These are phyloP conservation scores for Eupithecia subfuscata DNA, from an alignment of 2,888 invertebrate species.

Conservation along the genomic window DNA sequence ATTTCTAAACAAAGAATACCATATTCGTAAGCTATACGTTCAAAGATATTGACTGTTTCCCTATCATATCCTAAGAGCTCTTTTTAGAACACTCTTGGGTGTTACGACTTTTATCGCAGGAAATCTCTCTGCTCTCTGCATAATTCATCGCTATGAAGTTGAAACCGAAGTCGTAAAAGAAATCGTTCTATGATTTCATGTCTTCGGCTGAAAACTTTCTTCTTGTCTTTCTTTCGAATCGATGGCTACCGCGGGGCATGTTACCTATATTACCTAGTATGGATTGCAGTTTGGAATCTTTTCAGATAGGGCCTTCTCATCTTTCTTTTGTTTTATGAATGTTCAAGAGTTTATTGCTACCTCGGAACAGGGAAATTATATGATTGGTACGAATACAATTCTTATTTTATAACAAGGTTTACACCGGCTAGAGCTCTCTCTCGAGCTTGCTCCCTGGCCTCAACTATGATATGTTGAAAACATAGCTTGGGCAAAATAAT, in stretches of 20 bases:
- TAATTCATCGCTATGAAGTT: slow-evolving; percentile 83
- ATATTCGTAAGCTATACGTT: slow-evolving; percentile 39
- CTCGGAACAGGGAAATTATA: not conserved
- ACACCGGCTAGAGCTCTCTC: not conserved
- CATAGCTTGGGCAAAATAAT: not conserved
- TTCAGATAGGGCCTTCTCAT: slow-evolving; percentile 36
- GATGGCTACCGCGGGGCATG: slow-evolving; percentile 63
- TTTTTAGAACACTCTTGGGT: slow-evolving; percentile 79
- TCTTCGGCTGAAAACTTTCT: slow-evolving; percentile 79
- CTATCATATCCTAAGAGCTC: slow-evolving; percentile 72
- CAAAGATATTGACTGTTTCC: slow-evolving; percentile 45
- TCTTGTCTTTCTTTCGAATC: slow-evolving; percentile 77
- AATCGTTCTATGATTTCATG: slow-evolving; percentile 84
- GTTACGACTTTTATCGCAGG: slow-evolving; percentile 82
- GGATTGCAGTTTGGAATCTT: slow-evolving; percentile 51
- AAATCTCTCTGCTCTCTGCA: slow-evolving; percentile 83
- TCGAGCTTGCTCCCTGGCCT: not conserved
- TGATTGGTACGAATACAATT: not conserved
- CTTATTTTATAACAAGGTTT: not conserved
- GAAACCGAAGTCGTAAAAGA: slow-evolving; percentile 84
- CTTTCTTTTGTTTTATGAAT: slow-evolving; percentile 17
- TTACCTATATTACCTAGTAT: slow-evolving; percentile 58
- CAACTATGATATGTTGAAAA: not conserved
- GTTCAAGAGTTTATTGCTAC: not conserved
- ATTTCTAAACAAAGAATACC: slow-evolving; percentile 42